Percentiles rank a stretch among this genome's conserved stretches.
Conservation (phyloP, 2,113 vertebrate species). For the Pelecanoides urinatrix region DNA sequence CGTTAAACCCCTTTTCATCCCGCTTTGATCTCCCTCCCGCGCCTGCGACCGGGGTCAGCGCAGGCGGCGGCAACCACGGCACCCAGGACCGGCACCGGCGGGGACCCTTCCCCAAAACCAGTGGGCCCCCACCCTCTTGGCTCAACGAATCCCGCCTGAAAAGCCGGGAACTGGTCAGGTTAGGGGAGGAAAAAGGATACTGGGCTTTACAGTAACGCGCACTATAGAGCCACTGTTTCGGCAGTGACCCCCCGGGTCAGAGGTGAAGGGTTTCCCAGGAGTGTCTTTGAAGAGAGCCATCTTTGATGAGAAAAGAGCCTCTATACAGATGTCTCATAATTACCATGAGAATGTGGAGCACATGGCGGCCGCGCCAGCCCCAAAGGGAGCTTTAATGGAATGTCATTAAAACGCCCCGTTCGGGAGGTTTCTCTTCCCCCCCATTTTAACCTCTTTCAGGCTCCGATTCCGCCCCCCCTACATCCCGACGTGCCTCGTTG, state of each 20-base stretch:
- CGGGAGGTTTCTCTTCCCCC: background rate
- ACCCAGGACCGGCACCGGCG: background rate
- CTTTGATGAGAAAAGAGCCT: constrained; percentile 41
- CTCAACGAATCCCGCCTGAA: constrained; percentile 67
- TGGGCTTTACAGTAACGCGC: background rate
- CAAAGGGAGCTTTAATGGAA: constrained; percentile 51
- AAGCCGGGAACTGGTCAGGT: background rate
- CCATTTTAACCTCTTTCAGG: background rate
- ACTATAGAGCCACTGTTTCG: constrained; percentile 23
- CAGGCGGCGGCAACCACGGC: background rate
- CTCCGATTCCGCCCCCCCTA: background rate
- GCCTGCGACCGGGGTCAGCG: background rate
- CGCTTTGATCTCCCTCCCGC: background rate
- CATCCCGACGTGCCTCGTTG: background rate
- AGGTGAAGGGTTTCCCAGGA: constrained; percentile 63
- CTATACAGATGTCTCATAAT: constrained; percentile 45
- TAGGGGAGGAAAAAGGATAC: constrained; percentile 4
- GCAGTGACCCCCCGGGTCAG: constrained; percentile 36
- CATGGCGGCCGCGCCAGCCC: constrained; percentile 5
- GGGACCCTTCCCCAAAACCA: background rate
- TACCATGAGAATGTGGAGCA: constrained; percentile 60
- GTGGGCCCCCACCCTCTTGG: constrained; percentile 15
- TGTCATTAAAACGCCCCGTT: constrained; percentile 29
- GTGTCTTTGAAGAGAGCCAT: constrained; percentile 43
- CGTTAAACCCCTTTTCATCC: background rate